Percentiles rank a stretch among this genome's conserved stretches.
These are phyloP conservation scores for Lerema accius DNA, from an alignment of 1,140 invertebrate species.

Conservation along the genomic window DNA sequence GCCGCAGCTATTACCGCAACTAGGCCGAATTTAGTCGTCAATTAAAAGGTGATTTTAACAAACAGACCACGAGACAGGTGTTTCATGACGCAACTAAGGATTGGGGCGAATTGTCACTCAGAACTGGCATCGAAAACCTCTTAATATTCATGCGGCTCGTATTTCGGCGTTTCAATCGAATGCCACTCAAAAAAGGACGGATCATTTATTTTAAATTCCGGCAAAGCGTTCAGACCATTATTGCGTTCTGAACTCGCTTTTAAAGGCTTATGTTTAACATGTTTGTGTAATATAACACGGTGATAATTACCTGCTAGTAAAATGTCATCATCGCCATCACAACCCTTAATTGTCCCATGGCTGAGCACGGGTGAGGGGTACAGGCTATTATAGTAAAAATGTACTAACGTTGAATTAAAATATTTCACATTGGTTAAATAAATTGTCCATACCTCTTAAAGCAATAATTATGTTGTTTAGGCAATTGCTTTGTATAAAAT, in stretches of 20 bases:
- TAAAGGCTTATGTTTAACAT: background rate
- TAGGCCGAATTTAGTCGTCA: slow-evolving; percentile 31
- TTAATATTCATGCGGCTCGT: slow-evolving; percentile 11
- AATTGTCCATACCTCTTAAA: no score
- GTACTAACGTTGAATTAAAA: no score
- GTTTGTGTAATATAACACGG: background rate
- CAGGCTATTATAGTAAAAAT: no score
- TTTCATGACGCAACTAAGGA: slow-evolving; percentile 23
- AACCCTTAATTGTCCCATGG: no score
- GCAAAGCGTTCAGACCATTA: background rate
- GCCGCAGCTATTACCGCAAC: slow-evolving; percentile 22
- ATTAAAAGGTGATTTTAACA: slow-evolving; percentile 26
- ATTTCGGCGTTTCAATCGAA: slow-evolving; percentile 21
- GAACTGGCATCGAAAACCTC: slow-evolving; percentile 14
- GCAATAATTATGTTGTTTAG: no score
- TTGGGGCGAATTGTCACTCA: slow-evolving; percentile 5
- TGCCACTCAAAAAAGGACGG: slow-evolving; percentile 19
- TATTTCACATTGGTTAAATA: no score
- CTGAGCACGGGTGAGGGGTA: no score
- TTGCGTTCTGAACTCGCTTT: background rate
- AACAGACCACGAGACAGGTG: slow-evolving; percentile 26
- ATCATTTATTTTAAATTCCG: slow-evolving; percentile 18
- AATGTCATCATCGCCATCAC: no score
- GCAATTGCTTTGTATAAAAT: no score
- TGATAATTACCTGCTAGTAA: no score